Evolutionary conservation across 2,888 invertebrate species (phyloP), one percentile per base, ranked within the genome.

Genomic region (Ophion slaviceki): DNA sequence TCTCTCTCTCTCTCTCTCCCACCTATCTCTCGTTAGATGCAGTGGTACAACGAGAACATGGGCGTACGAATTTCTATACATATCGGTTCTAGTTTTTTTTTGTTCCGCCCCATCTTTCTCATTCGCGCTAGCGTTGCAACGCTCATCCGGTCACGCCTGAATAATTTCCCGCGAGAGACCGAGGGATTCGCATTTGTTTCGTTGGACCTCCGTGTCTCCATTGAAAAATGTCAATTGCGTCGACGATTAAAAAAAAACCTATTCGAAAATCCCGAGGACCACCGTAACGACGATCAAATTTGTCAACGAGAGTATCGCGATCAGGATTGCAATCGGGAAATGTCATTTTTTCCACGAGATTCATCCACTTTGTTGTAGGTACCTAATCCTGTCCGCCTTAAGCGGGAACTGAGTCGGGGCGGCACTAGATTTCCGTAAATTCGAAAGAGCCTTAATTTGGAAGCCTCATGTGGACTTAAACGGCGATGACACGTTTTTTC

Each of bases 161-260:
- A 80, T 80, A 77, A 68, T 80, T 83, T 64, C 70, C 77, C 47
- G 40, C 74, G 68, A 61, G 76, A 64, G 64, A 68, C 53, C 66
- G 32, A 32, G 45, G 80, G 57, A 81, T 85, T 79, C 71, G 32
- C 82, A 80, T 82, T 36, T 76, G 64, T 80, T 66, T 53, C 17
- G 32, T 45, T 4, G 20, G 59, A 40, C 20, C 66, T 71, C 40
- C 75, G 24, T 64, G 70, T 79, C 79, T 79, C 79, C 57, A 85
- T 85, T 82, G 79, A 71, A 66, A 71, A 80, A 76, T 72, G 82
- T 71, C 74, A 66, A 75, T 82, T 75, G 75, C 45, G 76, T 64
- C 70, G 47, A 45, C 32, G 45, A 32, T 24, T 11, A 36, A 32
- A 61, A 45, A 47, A 32, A 28, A 57, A 59, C 32, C 32, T 4